phyloP scores from a whole-genome alignment of 2,797 vertebrate species.

The Notamacropus eugenii region DNA sequence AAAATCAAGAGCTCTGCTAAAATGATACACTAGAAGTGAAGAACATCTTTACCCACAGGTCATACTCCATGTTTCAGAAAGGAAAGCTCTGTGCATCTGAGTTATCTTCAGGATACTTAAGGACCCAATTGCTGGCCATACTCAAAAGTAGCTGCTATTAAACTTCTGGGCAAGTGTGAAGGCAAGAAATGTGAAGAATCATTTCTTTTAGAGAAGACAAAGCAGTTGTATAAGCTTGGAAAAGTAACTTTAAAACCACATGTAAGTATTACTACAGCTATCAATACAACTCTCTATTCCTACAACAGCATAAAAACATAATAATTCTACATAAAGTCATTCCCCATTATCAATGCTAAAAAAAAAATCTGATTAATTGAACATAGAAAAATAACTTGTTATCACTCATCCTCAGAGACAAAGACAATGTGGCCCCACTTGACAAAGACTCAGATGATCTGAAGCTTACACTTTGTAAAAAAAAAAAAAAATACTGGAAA shows the following conservation, averaged over 20 bases:
- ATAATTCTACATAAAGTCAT: neutral
- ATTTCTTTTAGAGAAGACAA: neutral
- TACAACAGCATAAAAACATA: neutral
- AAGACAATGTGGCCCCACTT: neutral
- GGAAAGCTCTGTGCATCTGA: neutral
- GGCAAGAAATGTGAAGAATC: neutral
- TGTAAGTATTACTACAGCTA: neutral
- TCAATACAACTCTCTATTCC: neutral
- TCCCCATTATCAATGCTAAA: neutral
- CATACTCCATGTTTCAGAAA: neutral
- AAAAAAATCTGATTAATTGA: neutral
- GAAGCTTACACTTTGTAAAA: neutral
- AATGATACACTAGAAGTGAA: neutral
- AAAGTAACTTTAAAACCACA: neutral
- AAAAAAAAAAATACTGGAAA: neutral
- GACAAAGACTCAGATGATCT: constrained; percentile 5
- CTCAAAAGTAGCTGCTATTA: neutral
- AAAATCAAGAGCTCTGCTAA: constrained; percentile 28
- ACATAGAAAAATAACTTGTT: neutral
- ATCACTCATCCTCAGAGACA: constrained; percentile 25
- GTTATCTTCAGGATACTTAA: neutral
- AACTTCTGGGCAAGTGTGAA: neutral
- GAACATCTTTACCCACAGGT: neutral
- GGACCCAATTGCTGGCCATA: neutral
- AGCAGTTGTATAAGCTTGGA: neutral